A percentile compares a stretch with the other conserved stretches of the same genome.
These are phyloP conservation scores for Hydractinia echinata DNA, from an alignment of 30 jellyfish, hydroid and myxozoan genomes.

Conservation along the genomic window DNA sequence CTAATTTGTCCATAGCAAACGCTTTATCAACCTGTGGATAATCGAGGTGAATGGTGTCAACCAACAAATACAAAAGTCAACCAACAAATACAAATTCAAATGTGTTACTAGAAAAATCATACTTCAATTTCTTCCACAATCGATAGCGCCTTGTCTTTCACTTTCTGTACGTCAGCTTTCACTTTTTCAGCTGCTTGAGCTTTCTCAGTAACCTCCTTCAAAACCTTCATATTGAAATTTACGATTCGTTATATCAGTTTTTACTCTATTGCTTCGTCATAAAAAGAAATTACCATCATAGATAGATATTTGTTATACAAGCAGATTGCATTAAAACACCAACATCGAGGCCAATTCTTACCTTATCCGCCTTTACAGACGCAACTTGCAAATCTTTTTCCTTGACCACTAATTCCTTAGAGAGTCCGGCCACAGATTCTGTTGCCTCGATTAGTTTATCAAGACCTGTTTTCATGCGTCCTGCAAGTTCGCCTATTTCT, in stretches of 20 bases:
- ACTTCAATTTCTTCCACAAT: conserved; percentile 86
- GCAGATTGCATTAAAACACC: background rate
- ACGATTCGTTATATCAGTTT: background rate
- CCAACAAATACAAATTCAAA: background rate
- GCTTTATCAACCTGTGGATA: conserved; percentile 73
- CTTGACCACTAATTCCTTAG: conserved; percentile 90
- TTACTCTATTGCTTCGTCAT: no score
- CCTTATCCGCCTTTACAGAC: conserved; percentile 87
- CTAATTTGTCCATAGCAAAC: conserved; percentile 76
- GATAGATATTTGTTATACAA: no score
- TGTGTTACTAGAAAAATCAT: background rate
- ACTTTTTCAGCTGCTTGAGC: conserved; percentile 98
- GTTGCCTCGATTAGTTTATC: conserved; percentile 93
- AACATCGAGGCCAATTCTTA: background rate
- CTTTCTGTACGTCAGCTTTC: conserved; percentile 92
- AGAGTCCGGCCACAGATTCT: conserved; percentile 77
- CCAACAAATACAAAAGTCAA: no score
- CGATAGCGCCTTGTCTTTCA: conserved; percentile 91
- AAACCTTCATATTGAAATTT: conserved; percentile 41
- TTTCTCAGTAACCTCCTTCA: conserved; percentile 89
- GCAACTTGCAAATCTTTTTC: conserved; percentile 88
- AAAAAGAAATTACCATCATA: background rate
- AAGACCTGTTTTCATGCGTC: conserved; percentile 91
- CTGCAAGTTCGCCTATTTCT: conserved; percentile 91
- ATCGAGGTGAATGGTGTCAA: background rate